Base-by-base conservation (phyloP, 2,797 vertebrate species). In the Zenarchopterus dispar region DNA sequence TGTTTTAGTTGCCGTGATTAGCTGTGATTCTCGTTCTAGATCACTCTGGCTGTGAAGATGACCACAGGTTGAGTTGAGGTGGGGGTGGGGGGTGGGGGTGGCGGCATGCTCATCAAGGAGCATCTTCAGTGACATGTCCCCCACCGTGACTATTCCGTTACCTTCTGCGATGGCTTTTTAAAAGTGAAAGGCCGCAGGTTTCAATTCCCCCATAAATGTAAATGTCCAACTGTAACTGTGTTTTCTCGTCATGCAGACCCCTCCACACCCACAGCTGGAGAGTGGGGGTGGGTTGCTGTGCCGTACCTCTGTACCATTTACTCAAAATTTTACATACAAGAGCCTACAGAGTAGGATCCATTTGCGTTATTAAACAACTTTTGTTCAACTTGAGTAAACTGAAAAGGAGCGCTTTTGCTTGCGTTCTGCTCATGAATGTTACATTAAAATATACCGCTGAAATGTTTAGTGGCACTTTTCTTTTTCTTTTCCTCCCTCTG, bases 161-260 rank as follows among this genome's bases (percentile, higher is more conserved):
- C 24, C 3, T 6, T 26, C 24, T 26, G 24, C 59, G 36, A 13
- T 18, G 21, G 23, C n/a, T 23, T 71, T 45, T 67, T 18, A 71
- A 65, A 75, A 67, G 73, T 81, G 73, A 88, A 90, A 88, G 73
- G 73, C 60, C 9, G 7, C 52, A 43, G 56, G 80, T 93, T 92
- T 92, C 89, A 82, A 70, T 90, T 89, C 88, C 89, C 59, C 51
- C 11, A 21, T 60, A 22, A 70, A 66, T 83, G 66, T 62, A 62
- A 84, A 77, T 71, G 55, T 72, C 26, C 18, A 72, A 63, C 62
- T 55, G 73, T 62, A 47, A 61, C 36, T 33, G 28, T 61, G 66
- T 31, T 57, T 78, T 67, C 51, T 64, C 57, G 10, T 44, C 0
- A 48, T 2, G 17, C 36, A 16, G 2, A 24, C 24, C 2, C 24